Conservation (phyloP, 1,140 invertebrate species). For the Orussus abietinus region DNA sequence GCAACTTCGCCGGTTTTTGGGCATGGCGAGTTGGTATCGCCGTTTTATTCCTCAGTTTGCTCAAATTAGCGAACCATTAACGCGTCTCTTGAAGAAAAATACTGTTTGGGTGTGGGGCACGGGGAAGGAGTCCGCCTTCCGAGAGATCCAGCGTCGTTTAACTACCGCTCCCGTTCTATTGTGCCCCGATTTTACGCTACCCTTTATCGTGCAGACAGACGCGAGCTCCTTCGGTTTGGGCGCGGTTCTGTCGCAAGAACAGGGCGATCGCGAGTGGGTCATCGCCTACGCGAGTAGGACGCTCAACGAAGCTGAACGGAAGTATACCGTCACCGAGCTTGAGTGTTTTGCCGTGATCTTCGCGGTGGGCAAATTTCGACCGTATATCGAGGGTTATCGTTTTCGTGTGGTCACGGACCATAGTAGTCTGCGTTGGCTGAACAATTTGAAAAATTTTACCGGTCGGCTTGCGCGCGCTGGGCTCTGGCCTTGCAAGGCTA, state of each 20-base stretch:
- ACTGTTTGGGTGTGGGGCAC: conserved; percentile 29
- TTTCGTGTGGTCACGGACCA: no score
- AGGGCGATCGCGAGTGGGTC: conserved; percentile 21
- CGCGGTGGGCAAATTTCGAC: no score
- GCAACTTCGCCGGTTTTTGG: no score
- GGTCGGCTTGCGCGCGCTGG: no score
- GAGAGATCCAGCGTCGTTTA: conserved; percentile 27
- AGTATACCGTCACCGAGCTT: no score
- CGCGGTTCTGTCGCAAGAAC: conserved; percentile 31
- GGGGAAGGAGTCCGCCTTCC: conserved; percentile 32
- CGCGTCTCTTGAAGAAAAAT: conserved; percentile 35
- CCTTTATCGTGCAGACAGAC: conserved; percentile 38
- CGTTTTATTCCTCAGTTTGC: conserved; percentile 49
- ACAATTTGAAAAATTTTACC: no score
- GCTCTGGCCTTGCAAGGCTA: no score
- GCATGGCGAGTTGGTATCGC: conserved; percentile 33
- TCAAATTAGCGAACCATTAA: conserved; percentile 35
- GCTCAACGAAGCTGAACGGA: no score
- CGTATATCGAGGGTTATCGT: no score
- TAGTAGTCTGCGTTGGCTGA: no score
- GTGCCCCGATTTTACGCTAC: conserved; percentile 34
- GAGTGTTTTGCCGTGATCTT: no score
- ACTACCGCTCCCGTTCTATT: conserved; percentile 33
- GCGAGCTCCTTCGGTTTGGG: conserved; percentile 34
- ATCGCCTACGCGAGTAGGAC: no score